Base-by-base conservation (phyloP, 2,888 invertebrate genomes). In the Lasioglossum figueresi region DNA sequence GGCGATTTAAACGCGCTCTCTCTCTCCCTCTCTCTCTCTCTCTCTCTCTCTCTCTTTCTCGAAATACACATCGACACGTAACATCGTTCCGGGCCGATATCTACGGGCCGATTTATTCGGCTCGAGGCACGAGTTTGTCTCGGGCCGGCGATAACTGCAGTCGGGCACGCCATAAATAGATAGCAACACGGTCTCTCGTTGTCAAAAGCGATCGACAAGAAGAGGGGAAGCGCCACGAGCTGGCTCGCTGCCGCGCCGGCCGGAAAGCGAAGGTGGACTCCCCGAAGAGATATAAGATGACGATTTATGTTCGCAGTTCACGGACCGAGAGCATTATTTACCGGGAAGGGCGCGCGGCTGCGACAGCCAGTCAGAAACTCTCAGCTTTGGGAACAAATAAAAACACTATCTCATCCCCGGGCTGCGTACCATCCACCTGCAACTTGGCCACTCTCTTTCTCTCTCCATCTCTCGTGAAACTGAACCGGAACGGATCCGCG, bases 221-320 rank as follows among this genome's bases (percentile, higher is more conserved):
- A 83, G 81, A 19, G 80, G 45, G 40, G 3, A 1, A 27, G 43
- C 43, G 27, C 27, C 14, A 14, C 59, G 27, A 52, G 23, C 23
- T 23, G 52, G 52, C 23, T 52, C 19, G 8, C 8, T 23, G 45
- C 19, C 23, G 6, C 27, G 31, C 31, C 34, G 45, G 4, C 16
- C 27, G 73, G 12, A 23, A 34, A 37, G 52, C 80, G 73, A 80
- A 73, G 75, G 81, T 85, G 79, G 87, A 88, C 83, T 90, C 90
- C 89, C 88, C 83, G 72, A 88, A 87, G 88, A 90, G 89, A 91
- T 91, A 91, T 91, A 90, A 91, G 88, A 88, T 88, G 88, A 85
- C 90, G 90, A 92, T 92, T 92, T 92, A 92, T 91, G 89, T 90
- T 78, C 88, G 76, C 89, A 87, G 88, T 88, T 91, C 86, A 85